These are phyloP conservation scores for Caligus rogercresseyi DNA, from an alignment of 1,140 invertebrate species.

Conservation along the genomic window DNA sequence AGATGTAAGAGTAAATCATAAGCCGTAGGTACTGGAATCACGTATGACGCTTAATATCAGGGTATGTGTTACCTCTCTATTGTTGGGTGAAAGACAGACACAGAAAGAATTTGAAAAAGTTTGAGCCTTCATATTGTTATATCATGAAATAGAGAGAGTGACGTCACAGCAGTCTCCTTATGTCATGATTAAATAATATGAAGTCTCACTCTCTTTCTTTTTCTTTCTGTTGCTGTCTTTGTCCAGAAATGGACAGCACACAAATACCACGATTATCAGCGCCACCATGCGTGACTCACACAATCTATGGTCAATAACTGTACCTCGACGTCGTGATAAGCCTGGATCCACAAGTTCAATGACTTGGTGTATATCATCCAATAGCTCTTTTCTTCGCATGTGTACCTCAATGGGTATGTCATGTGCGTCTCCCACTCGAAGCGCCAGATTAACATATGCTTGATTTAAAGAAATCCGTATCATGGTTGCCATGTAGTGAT, in stretches of 20 bases:
- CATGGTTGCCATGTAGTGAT: slow-evolving; percentile 5
- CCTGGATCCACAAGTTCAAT: slow-evolving; percentile 14
- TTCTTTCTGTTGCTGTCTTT: too few relatives aligned
- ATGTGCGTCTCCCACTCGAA: neutral
- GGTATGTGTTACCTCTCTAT: too few relatives aligned
- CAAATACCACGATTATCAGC: neutral
- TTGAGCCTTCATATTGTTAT: too few relatives aligned
- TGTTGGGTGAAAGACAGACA: too few relatives aligned
- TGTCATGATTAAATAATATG: too few relatives aligned
- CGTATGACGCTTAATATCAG: too few relatives aligned
- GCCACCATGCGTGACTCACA: neutral
- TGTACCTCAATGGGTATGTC: slow-evolving; percentile 7
- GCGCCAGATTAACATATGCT: slow-evolving; percentile 5
- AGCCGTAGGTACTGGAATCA: too few relatives aligned
- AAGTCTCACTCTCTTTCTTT: too few relatives aligned
- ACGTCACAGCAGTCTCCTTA: too few relatives aligned
- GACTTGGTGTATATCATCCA: slow-evolving; percentile 5
- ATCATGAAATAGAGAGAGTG: too few relatives aligned
- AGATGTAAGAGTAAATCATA: too few relatives aligned
- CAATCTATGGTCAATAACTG: neutral
- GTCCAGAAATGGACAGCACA: neutral
- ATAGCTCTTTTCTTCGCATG: slow-evolving; percentile 12
- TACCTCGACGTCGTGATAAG: slow-evolving; percentile 1
- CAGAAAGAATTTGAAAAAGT: too few relatives aligned
- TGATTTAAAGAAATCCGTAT: slow-evolving; percentile 3